Percentiles rank a stretch among this genome's conserved stretches.
Evolutionary conservation across 53 echinoderm and acorn worm species (phyloP).

Genomic region (Temnopleurus reevesii): DNA sequence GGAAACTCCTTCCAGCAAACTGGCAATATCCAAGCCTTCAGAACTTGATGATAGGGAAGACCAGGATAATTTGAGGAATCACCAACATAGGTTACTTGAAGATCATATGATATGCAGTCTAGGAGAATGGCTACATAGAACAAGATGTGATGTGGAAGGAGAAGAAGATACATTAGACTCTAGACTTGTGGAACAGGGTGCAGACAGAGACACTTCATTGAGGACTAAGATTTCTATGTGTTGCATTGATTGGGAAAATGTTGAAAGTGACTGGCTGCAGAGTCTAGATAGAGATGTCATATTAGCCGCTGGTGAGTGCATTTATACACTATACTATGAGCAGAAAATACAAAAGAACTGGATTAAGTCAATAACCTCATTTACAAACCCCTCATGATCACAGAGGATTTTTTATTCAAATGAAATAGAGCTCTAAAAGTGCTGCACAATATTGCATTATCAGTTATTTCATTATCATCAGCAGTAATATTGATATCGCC

Average conservation of each 20-base stretch:
- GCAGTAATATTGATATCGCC: no score
- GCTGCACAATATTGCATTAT: no score
- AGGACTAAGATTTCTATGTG: conserved; percentile 42
- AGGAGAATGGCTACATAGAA: background rate
- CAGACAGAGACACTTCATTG: background rate
- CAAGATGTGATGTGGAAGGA: background rate
- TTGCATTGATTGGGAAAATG: conserved; percentile 68
- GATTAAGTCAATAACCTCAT: no score
- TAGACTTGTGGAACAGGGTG: conserved; percentile 10
- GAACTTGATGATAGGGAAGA: background rate
- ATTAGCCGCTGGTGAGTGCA: conserved; percentile 75
- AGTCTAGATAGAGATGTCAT: conserved; percentile 60
- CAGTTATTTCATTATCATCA: no score
- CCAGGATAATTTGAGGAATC: no score
- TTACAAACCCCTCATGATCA: no score
- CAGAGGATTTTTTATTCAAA: no score
- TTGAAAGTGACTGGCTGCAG: conserved; percentile 28
- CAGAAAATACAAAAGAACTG: no score
- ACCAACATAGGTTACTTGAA: background rate
- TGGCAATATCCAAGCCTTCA: background rate
- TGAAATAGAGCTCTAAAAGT: no score
- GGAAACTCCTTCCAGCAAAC: background rate
- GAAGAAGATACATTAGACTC: background rate
- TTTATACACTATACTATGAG: no score
- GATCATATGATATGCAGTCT: background rate